phyloP scores from a whole-genome alignment of 1,140 invertebrate species.

The Brachionus manjavacas region DNA sequence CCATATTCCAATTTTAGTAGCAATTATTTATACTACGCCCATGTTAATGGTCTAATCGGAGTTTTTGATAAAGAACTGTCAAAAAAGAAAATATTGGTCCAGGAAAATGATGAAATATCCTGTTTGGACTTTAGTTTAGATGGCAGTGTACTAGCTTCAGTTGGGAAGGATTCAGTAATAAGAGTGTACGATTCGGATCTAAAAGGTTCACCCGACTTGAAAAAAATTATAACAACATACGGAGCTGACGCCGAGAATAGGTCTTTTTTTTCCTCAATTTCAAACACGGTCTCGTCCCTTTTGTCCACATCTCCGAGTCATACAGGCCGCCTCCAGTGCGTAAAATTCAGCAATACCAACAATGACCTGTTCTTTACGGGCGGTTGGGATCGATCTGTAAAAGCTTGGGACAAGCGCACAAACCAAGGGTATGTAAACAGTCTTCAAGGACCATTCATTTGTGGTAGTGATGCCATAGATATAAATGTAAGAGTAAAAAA shows the following conservation, averaged over 20 bases:
- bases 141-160: not conserved
- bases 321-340: conserved; percentile 20
- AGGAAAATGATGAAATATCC: conserved; percentile 36
- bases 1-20: not conserved
- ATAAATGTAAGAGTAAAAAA: not conserved
- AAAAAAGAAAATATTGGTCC: not conserved
- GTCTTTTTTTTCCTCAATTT: not conserved
- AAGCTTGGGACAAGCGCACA: conserved; percentile 4
- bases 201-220: not conserved
- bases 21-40: conserved; percentile 34
- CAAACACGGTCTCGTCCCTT: not conserved
- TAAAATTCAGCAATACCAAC: conserved; percentile 18
- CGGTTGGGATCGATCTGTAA: conserved; percentile 34
- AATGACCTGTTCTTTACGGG: conserved; percentile 5
- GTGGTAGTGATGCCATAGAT: conserved; percentile 42
- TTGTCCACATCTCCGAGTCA: not conserved
- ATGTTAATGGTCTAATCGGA: conserved; percentile 34
- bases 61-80: not conserved
- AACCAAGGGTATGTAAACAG: conserved; percentile 4
- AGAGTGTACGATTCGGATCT: conserved; percentile 2
- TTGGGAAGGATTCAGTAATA: conserved; percentile 17
- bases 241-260: not conserved
- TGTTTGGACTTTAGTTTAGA: conserved; percentile 14
- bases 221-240: not conserved
- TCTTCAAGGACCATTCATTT: conserved; percentile 25